A percentile compares a stretch with the other conserved stretches of the same genome.
Conservation (phyloP, 1,140 invertebrate species). For the Trachymyrmex cornetzi region DNA sequence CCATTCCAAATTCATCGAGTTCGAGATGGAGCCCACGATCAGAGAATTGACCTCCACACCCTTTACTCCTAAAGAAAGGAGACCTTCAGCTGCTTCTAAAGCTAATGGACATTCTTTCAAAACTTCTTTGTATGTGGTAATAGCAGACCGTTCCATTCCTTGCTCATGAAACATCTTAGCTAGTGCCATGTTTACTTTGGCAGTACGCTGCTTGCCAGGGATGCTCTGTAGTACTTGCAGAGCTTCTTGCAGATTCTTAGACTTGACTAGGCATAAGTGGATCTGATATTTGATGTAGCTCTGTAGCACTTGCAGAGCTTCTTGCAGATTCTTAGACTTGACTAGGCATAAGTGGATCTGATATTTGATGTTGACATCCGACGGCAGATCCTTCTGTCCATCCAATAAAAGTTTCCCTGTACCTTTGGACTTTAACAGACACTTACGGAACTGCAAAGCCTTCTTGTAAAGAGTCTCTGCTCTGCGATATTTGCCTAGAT, state of each 20-base stretch:
- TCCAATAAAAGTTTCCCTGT: slow-evolving; percentile 85
- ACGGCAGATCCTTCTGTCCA: slow-evolving; percentile 85
- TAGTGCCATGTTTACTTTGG: slow-evolving; percentile 90
- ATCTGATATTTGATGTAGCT: slow-evolving; percentile 93
- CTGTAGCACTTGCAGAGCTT: slow-evolving; percentile 90
- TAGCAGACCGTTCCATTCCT: slow-evolving; percentile 91
- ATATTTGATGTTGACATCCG: slow-evolving; percentile 91
- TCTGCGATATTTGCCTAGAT: slow-evolving; percentile 89
- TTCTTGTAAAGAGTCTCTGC: slow-evolving; percentile 91
- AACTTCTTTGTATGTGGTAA: slow-evolving; percentile 92
- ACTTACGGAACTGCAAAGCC: slow-evolving; percentile 90
- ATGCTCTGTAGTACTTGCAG: slow-evolving; percentile 90
- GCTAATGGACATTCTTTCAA: slow-evolving; percentile 92
- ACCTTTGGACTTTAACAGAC: slow-evolving; percentile 89
- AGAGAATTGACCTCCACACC: slow-evolving; percentile 90
- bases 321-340: slow-evolving; percentile 88
- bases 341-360: slow-evolving; percentile 91
- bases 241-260: slow-evolving; percentile 90
- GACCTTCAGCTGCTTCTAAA: slow-evolving; percentile 90
- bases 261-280: slow-evolving; percentile 89
- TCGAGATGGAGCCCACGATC: slow-evolving; percentile 88
- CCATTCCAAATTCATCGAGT: slow-evolving; percentile 87
- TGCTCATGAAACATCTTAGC: slow-evolving; percentile 91
- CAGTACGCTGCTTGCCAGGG: slow-evolving; percentile 90
- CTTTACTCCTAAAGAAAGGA: slow-evolving; percentile 90